Conservation (phyloP, 2,888 invertebrate genomes). For the Colostygia pectinataria region DNA sequence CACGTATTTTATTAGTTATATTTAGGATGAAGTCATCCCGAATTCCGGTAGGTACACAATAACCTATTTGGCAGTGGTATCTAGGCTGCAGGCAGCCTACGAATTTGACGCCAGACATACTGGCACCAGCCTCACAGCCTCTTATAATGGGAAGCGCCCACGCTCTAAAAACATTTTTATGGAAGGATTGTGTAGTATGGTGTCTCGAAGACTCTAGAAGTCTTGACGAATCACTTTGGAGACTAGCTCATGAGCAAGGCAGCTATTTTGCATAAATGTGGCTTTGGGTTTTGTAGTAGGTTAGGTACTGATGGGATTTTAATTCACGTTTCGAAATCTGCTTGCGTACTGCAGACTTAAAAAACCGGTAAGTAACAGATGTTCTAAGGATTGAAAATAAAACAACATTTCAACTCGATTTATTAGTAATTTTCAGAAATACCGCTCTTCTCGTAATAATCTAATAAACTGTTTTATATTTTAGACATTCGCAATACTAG, state of each 20-base stretch:
- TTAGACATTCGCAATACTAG: no score
- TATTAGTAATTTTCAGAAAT: no score
- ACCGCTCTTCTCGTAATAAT: no score
- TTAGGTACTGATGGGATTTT: no score
- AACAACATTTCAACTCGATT: no score
- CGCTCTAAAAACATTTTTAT: constrained; percentile 32
- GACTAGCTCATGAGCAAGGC: constrained; percentile 22
- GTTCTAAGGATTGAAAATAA: no score
- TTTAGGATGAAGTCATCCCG: constrained; percentile 12
- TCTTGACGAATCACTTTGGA: constrained; percentile 28
- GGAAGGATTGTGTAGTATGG: constrained; percentile 16
- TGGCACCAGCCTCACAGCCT: constrained; percentile 56
- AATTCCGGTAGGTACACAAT: constrained; percentile 33
- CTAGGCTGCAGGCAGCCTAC: constrained; percentile 44
- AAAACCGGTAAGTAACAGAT: no score
- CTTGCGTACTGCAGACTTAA: no score
- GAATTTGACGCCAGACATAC: constrained; percentile 69
- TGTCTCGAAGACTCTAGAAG: constrained; percentile 25
- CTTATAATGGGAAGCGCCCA: constrained; percentile 44
- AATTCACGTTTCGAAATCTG: no score
- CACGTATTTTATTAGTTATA: no score
- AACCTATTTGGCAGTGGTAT: constrained; percentile 54
- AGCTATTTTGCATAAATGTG: not conserved
- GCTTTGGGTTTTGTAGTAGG: no score
- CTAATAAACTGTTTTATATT: no score